phyloP scores from a whole-genome alignment of 1,140 invertebrate species.

The Apolygus lucorum region DNA sequence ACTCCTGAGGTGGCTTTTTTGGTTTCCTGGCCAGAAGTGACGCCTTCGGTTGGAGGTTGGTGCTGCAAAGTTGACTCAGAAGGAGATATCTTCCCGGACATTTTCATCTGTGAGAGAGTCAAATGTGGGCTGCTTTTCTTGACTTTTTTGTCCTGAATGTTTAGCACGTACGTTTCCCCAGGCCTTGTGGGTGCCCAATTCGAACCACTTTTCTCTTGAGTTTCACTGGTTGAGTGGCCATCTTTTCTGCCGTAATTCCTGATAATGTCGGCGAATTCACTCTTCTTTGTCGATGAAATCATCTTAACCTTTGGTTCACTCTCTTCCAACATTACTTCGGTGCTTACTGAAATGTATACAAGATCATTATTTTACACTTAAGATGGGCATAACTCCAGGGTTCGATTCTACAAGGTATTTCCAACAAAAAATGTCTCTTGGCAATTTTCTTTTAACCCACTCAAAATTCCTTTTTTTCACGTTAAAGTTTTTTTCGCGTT shows the following conservation, averaged over 20 bases:
- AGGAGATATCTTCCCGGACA: not conserved
- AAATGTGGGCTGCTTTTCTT: not conserved
- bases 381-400: too few relatives aligned
- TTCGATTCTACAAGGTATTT: too few relatives aligned
- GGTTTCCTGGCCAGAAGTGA: not conserved
- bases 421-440: too few relatives aligned
- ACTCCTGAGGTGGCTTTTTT: not conserved
- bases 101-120: not conserved
- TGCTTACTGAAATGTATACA: not conserved
- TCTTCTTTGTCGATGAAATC: not conserved
- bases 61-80: too few relatives aligned
- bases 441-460: too few relatives aligned
- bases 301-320: not conserved
- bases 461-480: too few relatives aligned
- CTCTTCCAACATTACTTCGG: not conserved
- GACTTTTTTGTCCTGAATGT: not conserved
- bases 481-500: too few relatives aligned
- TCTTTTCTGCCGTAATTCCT: not conserved
- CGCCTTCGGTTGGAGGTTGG: too few relatives aligned
- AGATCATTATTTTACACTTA: not conserved
- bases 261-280: not conserved
- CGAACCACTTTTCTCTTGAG: too few relatives aligned
- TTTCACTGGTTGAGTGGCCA: too few relatives aligned
- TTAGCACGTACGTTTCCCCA: not conserved
- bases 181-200: too few relatives aligned